Conservation (phyloP, 2,888 invertebrate genomes). For the Phalera bucephala region DNA sequence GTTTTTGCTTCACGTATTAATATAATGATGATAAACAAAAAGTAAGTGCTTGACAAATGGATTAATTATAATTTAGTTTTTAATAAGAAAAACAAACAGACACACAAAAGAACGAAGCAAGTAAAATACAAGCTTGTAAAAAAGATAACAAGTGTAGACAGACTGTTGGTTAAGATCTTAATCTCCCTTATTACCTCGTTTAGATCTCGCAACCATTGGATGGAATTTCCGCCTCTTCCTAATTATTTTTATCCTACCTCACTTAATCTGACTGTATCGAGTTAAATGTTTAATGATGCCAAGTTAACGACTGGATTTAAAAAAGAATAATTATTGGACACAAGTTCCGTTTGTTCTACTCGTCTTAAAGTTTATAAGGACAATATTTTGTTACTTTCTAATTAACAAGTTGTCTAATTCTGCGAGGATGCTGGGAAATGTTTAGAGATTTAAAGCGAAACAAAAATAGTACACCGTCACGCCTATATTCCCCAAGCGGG, state of each 20-base stretch:
- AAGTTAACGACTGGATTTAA: neutral
- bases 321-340: neutral
- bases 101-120: no score
- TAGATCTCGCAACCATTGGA: neutral
- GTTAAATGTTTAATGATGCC: neutral
- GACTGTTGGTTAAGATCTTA: neutral
- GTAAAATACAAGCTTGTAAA: no score
- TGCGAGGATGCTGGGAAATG: no score
- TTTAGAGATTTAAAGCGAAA: no score
- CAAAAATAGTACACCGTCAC: no score
- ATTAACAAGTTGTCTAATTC: neutral
- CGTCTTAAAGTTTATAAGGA: neutral
- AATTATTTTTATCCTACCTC: neutral
- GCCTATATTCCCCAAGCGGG: no score
- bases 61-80: no score
- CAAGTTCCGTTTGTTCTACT: no score
- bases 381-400: neutral
- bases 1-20: no score
- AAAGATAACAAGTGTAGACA: neutral
- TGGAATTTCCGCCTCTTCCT: neutral
- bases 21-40: no score
- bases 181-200: slow-evolving; percentile 1
- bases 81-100: no score
- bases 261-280: neutral
- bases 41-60: no score